A percentile compares a stretch with the other conserved stretches of the same genome.
These are phyloP conservation scores for Cheilosia impressa DNA, from an alignment of 2,888 invertebrate species.

Conservation along the genomic window DNA sequence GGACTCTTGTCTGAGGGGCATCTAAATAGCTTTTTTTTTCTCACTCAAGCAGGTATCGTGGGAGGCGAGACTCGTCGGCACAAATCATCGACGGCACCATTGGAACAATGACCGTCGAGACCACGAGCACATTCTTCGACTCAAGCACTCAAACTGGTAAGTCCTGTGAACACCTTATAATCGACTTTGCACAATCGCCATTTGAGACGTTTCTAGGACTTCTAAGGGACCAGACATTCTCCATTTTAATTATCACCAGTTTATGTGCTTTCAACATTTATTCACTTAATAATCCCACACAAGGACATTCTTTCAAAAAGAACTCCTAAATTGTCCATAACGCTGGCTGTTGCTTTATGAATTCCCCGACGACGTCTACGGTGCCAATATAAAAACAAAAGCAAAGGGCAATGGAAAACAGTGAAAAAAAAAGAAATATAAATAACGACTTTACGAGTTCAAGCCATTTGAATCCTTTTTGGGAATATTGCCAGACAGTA, in stretches of 20 bases:
- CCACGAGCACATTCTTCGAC: slow-evolving; percentile 95
- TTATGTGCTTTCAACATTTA: slow-evolving; percentile 27
- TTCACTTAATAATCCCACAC: slow-evolving; percentile 13
- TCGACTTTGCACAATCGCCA: slow-evolving; percentile 1
- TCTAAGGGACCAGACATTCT: background rate
- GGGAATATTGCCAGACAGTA: slow-evolving; percentile 36
- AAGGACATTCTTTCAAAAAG: slow-evolving; percentile 19
- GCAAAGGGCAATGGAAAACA: background rate
- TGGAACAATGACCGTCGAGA: slow-evolving; percentile 96
- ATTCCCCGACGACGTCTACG: background rate
- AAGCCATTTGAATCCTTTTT: slow-evolving; percentile 33
- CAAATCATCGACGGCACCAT: slow-evolving; percentile 96
- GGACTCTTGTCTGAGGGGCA: too few relatives aligned
- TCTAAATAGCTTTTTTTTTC: background rate
- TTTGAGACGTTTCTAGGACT: background rate
- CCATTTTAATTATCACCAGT: slow-evolving; percentile 22
- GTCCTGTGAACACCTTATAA: slow-evolving; percentile 79
- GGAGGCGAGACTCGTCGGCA: slow-evolving; percentile 90
- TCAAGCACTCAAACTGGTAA: slow-evolving; percentile 96
- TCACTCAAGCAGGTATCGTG: slow-evolving; percentile 80
- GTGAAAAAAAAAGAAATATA: background rate
- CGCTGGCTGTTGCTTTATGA: slow-evolving; percentile 34
- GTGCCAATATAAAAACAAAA: slow-evolving; percentile 26
- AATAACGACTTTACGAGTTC: slow-evolving; percentile 32
- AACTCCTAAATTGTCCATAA: background rate